Conservation (phyloP, 1,140 invertebrate genomes). For the Pseudomyrmex pallidus region DNA sequence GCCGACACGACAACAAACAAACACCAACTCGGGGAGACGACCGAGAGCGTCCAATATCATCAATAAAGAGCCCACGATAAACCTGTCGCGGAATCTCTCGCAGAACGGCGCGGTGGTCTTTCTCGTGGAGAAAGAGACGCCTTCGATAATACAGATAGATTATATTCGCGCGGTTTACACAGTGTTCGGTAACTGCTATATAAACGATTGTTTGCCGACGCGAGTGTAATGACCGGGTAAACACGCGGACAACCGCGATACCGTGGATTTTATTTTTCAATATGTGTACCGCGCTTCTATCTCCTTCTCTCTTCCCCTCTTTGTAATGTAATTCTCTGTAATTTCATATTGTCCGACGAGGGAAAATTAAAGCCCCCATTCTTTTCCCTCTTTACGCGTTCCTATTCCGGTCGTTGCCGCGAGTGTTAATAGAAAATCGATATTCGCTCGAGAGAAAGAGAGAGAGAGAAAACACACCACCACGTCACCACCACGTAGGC, state of each 20-base stretch:
- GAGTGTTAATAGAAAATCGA: slow-evolving; percentile 31
- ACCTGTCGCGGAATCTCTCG: slow-evolving; percentile 1
- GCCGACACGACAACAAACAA: slow-evolving; percentile 26
- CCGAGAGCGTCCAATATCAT: slow-evolving; percentile 31
- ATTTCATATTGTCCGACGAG: neutral
- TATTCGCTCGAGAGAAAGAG: neutral
- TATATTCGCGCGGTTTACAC: slow-evolving; percentile 33
- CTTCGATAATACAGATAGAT: slow-evolving; percentile 46
- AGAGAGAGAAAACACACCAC: neutral
- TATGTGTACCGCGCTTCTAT: neutral
- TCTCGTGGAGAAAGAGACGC: neutral
- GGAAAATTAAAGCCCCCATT: neutral
- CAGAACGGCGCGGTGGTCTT: neutral
- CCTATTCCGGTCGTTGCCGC: neutral
- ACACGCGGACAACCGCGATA: neutral
- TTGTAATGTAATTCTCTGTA: slow-evolving; percentile 6
- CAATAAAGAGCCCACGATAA: slow-evolving; percentile 52
- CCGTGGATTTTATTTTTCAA: neutral
- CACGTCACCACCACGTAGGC: neutral
- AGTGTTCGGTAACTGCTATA: neutral
- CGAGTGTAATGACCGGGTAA: slow-evolving; percentile 14
- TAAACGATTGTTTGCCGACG: slow-evolving; percentile 17
- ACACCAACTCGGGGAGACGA: slow-evolving; percentile 2
- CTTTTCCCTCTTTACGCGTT: neutral
- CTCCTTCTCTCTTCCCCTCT: neutral